A percentile compares a stretch with the other conserved stretches of the same genome.
These are phyloP conservation scores for Cephalopholis sonnerati DNA, from an alignment of 2,113 vertebrate genomes.

Conservation along the genomic window DNA sequence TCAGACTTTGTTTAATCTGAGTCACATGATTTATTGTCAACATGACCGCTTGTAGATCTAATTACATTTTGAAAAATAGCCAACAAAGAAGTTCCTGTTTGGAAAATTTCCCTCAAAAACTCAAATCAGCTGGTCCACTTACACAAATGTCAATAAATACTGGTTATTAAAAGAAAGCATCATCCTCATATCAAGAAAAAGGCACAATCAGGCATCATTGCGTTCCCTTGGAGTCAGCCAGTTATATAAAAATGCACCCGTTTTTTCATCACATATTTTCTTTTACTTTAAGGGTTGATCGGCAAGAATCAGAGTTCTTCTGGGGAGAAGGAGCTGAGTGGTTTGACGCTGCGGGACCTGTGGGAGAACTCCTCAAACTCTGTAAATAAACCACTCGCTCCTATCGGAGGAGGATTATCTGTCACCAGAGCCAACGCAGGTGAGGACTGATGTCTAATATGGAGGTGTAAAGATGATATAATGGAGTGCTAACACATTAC, in stretches of 20 bases:
- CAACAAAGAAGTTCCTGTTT: too few species aligned
- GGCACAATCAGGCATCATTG: neutral
- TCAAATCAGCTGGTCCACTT: neutral
- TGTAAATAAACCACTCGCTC: constrained; percentile 79
- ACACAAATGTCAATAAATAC: neutral
- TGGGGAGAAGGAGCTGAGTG: constrained; percentile 83
- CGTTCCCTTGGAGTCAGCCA: neutral
- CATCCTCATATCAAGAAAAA: neutral
- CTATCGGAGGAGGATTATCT: constrained; percentile 85
- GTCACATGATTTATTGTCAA: neutral
- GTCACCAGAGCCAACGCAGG: constrained; percentile 85
- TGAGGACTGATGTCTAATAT: constrained; percentile 47
- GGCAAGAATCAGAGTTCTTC: constrained; percentile 87
- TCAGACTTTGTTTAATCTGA: neutral
- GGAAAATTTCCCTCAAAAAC: neutral
- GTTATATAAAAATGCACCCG: neutral
- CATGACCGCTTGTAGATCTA: neutral
- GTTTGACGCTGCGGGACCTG: constrained; percentile 77
- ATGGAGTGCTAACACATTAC: neutral
- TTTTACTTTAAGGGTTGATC: constrained; percentile 89
- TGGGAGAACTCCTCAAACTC: constrained; percentile 88
- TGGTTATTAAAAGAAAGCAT: neutral
- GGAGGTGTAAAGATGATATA: constrained; percentile 18
- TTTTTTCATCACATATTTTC: neutral
- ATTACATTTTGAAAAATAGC: neutral